Percentiles rank a stretch among this genome's conserved stretches.
Conservation (phyloP, 2,888 invertebrate species). For the Odontothrips loti region DNA sequence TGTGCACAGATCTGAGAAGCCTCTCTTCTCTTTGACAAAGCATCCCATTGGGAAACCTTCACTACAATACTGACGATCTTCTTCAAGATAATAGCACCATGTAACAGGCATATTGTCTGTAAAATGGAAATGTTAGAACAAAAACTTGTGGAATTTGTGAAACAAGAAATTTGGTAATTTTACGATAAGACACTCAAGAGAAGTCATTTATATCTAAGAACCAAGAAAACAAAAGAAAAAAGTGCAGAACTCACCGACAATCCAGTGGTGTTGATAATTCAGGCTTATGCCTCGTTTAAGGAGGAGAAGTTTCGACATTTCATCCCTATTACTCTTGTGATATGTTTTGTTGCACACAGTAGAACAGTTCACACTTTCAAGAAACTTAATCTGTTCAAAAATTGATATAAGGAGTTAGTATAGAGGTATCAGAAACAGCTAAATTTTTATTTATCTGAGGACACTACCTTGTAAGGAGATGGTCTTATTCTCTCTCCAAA, state of each 20-base stretch:
- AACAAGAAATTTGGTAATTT: conserved; percentile 27
- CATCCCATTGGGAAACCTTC: conserved; percentile 99
- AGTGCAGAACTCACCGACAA: conserved; percentile 55
- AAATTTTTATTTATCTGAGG: background rate
- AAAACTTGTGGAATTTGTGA: conserved; percentile 26
- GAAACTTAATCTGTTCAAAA: conserved; percentile 78
- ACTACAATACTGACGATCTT: conserved; percentile 75
- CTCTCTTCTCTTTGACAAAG: conserved; percentile 46
- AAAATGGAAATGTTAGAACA: conserved; percentile 39
- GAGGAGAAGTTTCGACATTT: conserved; percentile 68
- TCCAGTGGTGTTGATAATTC: conserved; percentile 99
- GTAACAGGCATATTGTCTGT: conserved; percentile 98
- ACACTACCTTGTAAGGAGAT: conserved; percentile 77
- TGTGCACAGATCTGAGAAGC: conserved; percentile 42
- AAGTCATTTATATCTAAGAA: background rate
- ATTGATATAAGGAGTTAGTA: conserved; percentile 51
- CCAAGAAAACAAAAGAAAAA: background rate
- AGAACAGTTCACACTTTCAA: conserved; percentile 62
- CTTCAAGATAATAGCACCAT: conserved; percentile 81
- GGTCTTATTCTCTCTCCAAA: conserved; percentile 98
- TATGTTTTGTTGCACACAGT: conserved; percentile 67
- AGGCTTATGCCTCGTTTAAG: conserved; percentile 88
- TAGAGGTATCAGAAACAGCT: conserved; percentile 19
- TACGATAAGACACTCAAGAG: background rate
- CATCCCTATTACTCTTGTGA: conserved; percentile 57